Conservation (phyloP, 2,888 invertebrate genomes). For the Physocephala rufipes region DNA sequence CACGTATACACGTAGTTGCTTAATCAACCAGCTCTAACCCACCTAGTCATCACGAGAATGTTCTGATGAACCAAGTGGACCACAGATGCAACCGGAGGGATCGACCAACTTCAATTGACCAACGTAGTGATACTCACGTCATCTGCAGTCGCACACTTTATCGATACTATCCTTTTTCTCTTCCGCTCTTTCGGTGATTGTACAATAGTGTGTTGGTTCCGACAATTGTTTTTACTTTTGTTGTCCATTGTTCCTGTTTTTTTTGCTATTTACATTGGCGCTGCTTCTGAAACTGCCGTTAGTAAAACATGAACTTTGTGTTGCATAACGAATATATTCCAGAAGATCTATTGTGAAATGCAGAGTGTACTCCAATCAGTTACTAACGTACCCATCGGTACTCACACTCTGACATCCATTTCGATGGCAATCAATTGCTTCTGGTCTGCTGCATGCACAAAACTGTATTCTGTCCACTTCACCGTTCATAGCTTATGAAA, state of each 20-base stretch:
- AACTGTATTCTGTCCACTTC: slow-evolving; percentile 27
- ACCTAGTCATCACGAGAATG: neutral
- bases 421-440: slow-evolving; percentile 65
- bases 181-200: too few species aligned
- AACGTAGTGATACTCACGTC: slow-evolving; percentile 26
- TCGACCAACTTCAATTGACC: neutral
- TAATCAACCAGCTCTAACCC: neutral
- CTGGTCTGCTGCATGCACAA: slow-evolving; percentile 61
- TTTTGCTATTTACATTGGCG: neutral
- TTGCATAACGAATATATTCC: slow-evolving; percentile 37
- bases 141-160: slow-evolving; percentile 28
- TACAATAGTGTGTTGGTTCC: slow-evolving; percentile 36
- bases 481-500: slow-evolving; percentile 61
- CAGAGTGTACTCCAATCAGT: neutral
- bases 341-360: neutral
- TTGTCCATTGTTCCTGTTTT: neutral
- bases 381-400: neutral
- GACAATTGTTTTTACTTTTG: slow-evolving; percentile 20
- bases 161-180: too few species aligned
- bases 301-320: slow-evolving; percentile 36
- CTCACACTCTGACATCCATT: slow-evolving; percentile 33
- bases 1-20: neutral
- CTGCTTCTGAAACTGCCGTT: neutral
- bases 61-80: neutral
- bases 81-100: slow-evolving; percentile 7